phyloP scores from a whole-genome alignment of 2,888 invertebrate species.

The Xestia ashworthii region DNA sequence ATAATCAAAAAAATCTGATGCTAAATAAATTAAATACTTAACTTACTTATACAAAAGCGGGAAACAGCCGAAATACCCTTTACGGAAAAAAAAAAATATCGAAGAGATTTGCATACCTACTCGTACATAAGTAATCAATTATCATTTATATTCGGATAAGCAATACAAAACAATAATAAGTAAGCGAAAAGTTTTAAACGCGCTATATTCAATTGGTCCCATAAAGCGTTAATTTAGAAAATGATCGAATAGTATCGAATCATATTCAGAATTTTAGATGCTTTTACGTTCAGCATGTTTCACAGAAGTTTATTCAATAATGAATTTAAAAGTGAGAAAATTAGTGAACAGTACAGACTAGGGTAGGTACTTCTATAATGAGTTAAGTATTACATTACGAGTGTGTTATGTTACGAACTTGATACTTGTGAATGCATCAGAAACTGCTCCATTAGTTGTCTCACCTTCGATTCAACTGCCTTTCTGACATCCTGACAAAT shows the following conservation, averaged over 20 bases:
- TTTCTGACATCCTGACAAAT: not conserved
- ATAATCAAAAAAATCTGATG: slow-evolving; percentile 13
- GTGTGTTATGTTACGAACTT: not conserved
- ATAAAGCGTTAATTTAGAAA: not conserved
- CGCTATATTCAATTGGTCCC: slow-evolving; percentile 2
- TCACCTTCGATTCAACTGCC: not conserved
- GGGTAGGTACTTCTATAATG: not conserved
- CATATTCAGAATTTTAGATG: not conserved
- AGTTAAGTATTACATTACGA: too few relatives aligned
- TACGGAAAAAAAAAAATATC: slow-evolving; percentile 4
- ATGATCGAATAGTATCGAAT: not conserved
- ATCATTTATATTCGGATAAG: slow-evolving; percentile 26
- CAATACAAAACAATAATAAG: slow-evolving; percentile 12
- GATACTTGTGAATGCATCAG: not conserved
- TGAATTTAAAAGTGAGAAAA: not conserved
- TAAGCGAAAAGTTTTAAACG: slow-evolving; percentile 9
- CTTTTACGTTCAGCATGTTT: not conserved
- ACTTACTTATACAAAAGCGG: not conserved
- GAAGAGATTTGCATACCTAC: slow-evolving; percentile 27
- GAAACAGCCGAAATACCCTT: slow-evolving; percentile 4
- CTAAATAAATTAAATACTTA: slow-evolving; percentile 1
- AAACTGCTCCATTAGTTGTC: not conserved
- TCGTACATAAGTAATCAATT: slow-evolving; percentile 7
- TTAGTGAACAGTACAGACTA: not conserved
- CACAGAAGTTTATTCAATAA: not conserved